Evolutionary conservation across 2,888 invertebrate genomes (phyloP).

Genomic region (Lissocephala sabroskyi): DNA sequence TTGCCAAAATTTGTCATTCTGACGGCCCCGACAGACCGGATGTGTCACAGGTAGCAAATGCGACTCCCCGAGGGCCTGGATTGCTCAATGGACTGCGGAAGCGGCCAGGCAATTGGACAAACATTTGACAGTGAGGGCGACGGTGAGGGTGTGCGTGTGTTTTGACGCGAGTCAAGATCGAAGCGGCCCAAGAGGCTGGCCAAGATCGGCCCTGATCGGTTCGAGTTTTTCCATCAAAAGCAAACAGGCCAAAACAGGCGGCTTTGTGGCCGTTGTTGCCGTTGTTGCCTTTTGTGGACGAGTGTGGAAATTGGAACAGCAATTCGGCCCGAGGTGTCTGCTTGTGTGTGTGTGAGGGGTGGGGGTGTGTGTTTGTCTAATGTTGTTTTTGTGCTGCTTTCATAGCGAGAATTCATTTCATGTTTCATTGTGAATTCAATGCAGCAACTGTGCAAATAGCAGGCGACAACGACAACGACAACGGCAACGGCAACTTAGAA

Average conservation of each 20-base stretch:
- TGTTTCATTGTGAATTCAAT: conserved; percentile 27
- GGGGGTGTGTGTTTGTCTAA: conserved; percentile 47
- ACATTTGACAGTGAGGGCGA: too few relatives aligned
- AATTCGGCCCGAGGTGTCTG: conserved; percentile 24
- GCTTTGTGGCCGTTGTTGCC: conserved; percentile 1
- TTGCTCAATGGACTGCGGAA: conserved; percentile 39
- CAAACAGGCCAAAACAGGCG: conserved; percentile 33
- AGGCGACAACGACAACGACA: conserved; percentile 41
- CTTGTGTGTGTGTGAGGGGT: too few relatives aligned
- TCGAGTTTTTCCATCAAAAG: conserved; percentile 40
- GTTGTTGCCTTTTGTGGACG: conserved; percentile 9
- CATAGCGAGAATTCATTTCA: conserved; percentile 34
- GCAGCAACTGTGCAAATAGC: conserved; percentile 65
- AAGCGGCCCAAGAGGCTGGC: background rate
- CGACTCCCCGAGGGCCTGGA: conserved; percentile 2
- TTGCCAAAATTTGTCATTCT: conserved; percentile 46
- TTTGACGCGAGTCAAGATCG: conserved; percentile 61
- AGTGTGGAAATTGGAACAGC: conserved; percentile 54
- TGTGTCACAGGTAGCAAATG: conserved; percentile 63
- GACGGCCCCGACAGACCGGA: too few relatives aligned
- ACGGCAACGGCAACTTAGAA: conserved; percentile 2
- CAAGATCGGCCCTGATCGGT: conserved; percentile 41
- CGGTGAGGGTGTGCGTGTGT: too few relatives aligned
- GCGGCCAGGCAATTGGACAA: conserved; percentile 57
- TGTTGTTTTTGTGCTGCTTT: conserved; percentile 35